Evolutionary conservation across 2,113 vertebrate genomes (phyloP).

Genomic region (Otolemur garnettii): DNA sequence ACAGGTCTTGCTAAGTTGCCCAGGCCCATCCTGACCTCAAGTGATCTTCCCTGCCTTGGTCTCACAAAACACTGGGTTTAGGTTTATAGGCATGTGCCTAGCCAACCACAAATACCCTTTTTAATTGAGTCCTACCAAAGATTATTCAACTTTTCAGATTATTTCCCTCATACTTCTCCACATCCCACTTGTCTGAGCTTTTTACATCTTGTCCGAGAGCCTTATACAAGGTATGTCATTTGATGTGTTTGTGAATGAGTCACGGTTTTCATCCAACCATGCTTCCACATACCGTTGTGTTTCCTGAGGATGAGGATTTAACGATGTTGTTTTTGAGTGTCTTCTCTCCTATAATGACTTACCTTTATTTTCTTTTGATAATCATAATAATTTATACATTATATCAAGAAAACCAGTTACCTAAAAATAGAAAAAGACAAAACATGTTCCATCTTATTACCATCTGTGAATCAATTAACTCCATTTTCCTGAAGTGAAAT

Average conservation of each 20-base stretch:
- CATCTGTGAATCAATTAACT: slow-evolving; percentile 14
- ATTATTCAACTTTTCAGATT: slow-evolving; percentile 30
- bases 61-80: too few species aligned
- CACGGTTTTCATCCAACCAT: neutral
- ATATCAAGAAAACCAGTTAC: neutral
- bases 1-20: too few species aligned
- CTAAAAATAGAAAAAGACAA: slow-evolving; percentile 19
- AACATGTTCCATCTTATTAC: neutral
- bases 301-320: neutral
- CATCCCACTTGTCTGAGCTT: slow-evolving; percentile 7
- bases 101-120: neutral
- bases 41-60: too few species aligned
- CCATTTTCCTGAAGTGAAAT: slow-evolving; percentile 54
- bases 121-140: slow-evolving; percentile 17
- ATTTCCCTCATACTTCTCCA: neutral
- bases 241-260: slow-evolving; percentile 20
- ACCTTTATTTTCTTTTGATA: slow-evolving; percentile 34
- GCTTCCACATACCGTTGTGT: neutral
- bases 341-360: slow-evolving; percentile 29
- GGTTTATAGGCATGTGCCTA: too few species aligned
- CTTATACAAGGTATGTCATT: neutral
- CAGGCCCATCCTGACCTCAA: too few species aligned
- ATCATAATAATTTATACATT: slow-evolving; percentile 34
- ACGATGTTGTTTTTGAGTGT: neutral
- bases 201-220: neutral